phyloP scores from a whole-genome alignment of 1,140 invertebrate species.

The Portunus trituberculatus region DNA sequence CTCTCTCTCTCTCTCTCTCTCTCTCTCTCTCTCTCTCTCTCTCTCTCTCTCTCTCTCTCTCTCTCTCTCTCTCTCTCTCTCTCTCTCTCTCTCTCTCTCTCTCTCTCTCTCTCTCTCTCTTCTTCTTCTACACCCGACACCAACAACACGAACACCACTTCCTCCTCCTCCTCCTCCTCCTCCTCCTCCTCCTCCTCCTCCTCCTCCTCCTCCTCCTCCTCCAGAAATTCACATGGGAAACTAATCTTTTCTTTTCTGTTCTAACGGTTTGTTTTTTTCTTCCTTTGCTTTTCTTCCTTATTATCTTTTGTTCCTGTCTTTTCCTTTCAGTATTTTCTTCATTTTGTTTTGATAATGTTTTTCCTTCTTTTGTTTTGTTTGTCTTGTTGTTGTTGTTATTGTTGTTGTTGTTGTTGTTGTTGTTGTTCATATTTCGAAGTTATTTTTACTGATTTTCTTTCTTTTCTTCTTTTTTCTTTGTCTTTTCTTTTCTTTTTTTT shows the following conservation, averaged over 20 bases:
- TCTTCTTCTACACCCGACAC: too few relatives aligned
- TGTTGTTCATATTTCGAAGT: too few relatives aligned
- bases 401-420: too few relatives aligned
- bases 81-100: too few relatives aligned
- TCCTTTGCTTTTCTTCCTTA: neutral
- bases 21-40: too few relatives aligned
- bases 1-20: too few relatives aligned
- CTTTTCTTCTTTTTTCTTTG: neutral
- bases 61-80: too few relatives aligned
- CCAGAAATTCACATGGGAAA: too few relatives aligned
- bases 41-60: too few relatives aligned
- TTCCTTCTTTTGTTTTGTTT: neutral
- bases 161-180: constrained; percentile 4
- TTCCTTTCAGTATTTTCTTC: neutral
- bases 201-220: constrained; percentile 4
- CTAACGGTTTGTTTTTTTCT: neutral
- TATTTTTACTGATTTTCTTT: too few relatives aligned
- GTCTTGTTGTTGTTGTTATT: too few relatives aligned
- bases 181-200: neutral
- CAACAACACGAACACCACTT: neutral
- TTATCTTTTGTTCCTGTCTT: neutral
- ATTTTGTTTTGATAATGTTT: neutral
- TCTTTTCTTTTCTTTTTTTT: neutral
- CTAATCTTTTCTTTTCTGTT: neutral
- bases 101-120: too few relatives aligned